Evolutionary conservation across 1,140 invertebrate species (phyloP).

Genomic region (Sycobia sp.): DNA sequence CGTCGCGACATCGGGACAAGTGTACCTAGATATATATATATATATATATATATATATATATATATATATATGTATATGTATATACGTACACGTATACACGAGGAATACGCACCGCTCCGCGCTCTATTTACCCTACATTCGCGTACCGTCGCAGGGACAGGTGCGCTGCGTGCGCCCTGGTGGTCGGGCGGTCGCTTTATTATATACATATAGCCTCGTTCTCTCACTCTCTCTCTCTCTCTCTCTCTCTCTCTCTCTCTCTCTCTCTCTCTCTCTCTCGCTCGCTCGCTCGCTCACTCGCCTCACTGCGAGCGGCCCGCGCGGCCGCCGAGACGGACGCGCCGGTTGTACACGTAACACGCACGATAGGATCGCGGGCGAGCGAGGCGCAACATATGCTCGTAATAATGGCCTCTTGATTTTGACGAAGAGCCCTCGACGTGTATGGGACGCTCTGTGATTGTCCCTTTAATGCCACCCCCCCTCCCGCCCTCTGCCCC

Average conservation of each 20-base stretch:
- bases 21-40: too few species aligned
- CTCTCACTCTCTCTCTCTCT: too few species aligned
- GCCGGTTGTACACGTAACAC: constrained; percentile 13
- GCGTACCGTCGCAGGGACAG: constrained; percentile 32
- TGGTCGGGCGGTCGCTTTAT: too few species aligned
- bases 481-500: too few species aligned
- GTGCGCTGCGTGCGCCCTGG: too few species aligned
- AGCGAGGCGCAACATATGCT: constrained; percentile 58
- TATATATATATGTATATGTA: too few species aligned
- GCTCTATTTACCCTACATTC: constrained; percentile 40
- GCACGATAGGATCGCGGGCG: constrained; percentile 59
- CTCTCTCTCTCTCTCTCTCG: too few species aligned
- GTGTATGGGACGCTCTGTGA: constrained; percentile 50
- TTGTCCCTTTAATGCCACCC: constrained; percentile 47
- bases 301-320: not conserved
- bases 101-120: not conserved
- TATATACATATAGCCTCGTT: too few species aligned
- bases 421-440: constrained; percentile 53
- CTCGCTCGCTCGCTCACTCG: too few species aligned
- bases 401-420: constrained; percentile 61
- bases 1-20: too few species aligned
- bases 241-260: too few species aligned
- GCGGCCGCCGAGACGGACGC: constrained; percentile 23
- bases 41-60: too few species aligned
- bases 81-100: not conserved